Evolutionary conservation across 1,140 invertebrate genomes (phyloP).

Genomic region (Bombus pascuorum): DNA sequence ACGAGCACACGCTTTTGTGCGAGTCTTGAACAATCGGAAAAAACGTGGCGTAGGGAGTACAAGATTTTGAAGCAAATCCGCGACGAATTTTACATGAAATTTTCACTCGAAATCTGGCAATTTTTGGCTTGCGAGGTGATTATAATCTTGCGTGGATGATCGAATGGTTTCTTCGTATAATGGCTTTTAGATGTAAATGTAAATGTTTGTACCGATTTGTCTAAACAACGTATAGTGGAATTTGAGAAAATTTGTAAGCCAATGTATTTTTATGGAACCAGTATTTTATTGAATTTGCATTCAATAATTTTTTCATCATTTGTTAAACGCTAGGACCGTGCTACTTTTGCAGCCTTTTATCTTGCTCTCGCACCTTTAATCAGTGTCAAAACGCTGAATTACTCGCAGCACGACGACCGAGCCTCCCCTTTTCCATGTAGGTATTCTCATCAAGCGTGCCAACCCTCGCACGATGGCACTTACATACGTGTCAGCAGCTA

Average conservation of each 20-base stretch:
- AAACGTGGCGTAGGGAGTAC: not conserved
- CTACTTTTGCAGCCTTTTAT: not conserved
- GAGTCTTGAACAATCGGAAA: not conserved
- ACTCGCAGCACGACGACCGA: not conserved
- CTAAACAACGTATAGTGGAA: too few species aligned
- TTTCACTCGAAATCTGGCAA: not conserved
- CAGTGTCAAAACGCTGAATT: constrained; percentile 10
- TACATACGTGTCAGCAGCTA: constrained; percentile 65
- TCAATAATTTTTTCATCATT: too few species aligned
- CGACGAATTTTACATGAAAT: not conserved
- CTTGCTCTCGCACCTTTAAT: not conserved
- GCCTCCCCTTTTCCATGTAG: constrained; percentile 7
- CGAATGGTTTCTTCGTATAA: not conserved
- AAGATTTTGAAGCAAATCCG: not conserved
- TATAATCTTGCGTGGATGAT: not conserved
- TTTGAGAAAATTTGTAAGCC: too few species aligned
- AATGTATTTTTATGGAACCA: too few species aligned
- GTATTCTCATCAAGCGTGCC: constrained; percentile 8
- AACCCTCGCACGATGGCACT: constrained; percentile 60
- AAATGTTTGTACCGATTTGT: not conserved
- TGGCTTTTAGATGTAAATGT: not conserved
- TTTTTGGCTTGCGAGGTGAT: not conserved
- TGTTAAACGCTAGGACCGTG: not conserved
- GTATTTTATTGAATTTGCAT: too few species aligned
- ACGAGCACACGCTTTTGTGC: not conserved